Base-by-base conservation (phyloP, 2,888 invertebrate genomes). In the Abrostola triplasia region DNA sequence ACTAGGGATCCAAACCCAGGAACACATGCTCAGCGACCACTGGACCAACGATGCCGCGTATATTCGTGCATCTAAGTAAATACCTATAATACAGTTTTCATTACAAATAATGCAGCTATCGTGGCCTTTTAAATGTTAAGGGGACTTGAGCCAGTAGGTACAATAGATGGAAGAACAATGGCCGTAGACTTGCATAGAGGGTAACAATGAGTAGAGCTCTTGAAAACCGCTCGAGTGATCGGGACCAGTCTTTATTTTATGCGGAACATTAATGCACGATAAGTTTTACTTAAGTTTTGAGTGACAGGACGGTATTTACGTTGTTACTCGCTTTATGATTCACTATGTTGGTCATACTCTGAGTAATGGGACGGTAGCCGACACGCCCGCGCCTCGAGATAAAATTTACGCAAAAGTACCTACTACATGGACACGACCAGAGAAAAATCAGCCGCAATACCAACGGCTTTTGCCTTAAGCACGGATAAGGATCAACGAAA, bases 161-260 rank as follows among this genome's bases (percentile, higher is more conserved):
- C 71, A 81, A 81, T 79, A 77, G 82, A 47, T 58, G 40, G 37
- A 67, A 80, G 82, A 79, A 81, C 82, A 79, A 79, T 66, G 52
- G 65, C 67, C 24, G 44, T 68, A 67, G 65, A 13, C 67, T 70
- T 80, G 66, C 81, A 80, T 74, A 64, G 71, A 66, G 36, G 47
- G 58, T 64, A 58, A 79, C 79, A 79, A 62, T 76, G 64, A 77
- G 52, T 59, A 63, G 63, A 50, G 64, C 70, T 54, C 81, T 81
- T 76, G 67, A 58, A 70, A 67, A 56, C 38, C 66, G 36, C 57
- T 79, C 67, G 63, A 79, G 81, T 67, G 79, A 64, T 66, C 59
- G 75, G 47, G 58, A 41, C 37, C 63, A 64, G 62, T 76, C 58
- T 60, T 51, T 53, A 69, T 72, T 67, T 58, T 57, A 71, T 53